Percentiles rank a stretch among this genome's conserved stretches.
These are phyloP conservation scores for Tonatia bakeri DNA, from an alignment of 2,113 vertebrate genomes.

Conservation along the genomic window DNA sequence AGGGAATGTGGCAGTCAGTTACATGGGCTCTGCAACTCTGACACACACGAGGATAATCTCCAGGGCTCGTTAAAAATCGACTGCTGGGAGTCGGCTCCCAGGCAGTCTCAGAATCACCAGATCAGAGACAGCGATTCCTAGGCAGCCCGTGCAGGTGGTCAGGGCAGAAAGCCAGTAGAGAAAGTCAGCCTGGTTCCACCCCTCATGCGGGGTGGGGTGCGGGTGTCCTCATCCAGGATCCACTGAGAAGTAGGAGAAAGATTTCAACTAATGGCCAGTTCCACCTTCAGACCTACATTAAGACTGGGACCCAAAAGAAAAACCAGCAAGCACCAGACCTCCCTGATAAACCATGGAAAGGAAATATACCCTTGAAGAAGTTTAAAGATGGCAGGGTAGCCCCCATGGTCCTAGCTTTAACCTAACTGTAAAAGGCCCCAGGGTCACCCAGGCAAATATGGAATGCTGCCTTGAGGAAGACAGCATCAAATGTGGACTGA, in stretches of 20 bases:
- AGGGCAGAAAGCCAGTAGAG: neutral
- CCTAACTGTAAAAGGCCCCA: rapidly evolving
- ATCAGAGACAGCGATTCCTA: neutral
- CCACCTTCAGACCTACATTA: neutral
- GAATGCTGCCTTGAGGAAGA: neutral
- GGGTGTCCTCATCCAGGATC: too few relatives aligned
- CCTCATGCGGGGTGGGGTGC: neutral
- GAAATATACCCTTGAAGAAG: neutral
- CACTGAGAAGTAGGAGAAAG: neutral
- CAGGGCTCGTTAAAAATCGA: neutral
- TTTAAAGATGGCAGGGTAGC: neutral
- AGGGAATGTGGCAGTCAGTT: neutral
- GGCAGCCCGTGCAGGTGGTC: neutral
- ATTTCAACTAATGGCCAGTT: too few relatives aligned
- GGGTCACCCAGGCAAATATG: neutral
- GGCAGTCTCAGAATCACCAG: neutral
- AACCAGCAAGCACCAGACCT: neutral
- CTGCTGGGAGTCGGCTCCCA: neutral
- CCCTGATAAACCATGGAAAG: neutral
- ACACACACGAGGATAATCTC: neutral
- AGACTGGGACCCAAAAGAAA: neutral
- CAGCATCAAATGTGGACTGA: rapidly evolving
- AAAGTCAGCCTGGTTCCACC: neutral
- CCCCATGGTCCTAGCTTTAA: rapidly evolving
- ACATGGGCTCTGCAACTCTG: rapidly evolving